A percentile compares a stretch with the other conserved stretches of the same genome.
Evolutionary conservation across 2,113 vertebrate genomes (phyloP).

Genomic region (Gobius niger): DNA sequence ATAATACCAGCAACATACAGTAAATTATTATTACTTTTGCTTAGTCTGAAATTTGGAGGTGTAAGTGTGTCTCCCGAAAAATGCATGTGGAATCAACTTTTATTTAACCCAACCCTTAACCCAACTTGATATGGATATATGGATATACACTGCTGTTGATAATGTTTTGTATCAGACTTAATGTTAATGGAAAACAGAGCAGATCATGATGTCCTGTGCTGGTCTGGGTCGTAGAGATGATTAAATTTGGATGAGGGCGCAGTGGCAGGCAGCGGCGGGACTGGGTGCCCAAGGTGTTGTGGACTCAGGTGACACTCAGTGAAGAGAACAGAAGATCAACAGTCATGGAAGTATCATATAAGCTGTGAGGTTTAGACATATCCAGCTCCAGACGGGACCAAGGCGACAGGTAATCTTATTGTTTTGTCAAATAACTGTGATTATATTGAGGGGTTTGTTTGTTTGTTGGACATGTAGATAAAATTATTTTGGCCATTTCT

Average conservation of each 20-base stretch:
- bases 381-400: constrained; percentile 10
- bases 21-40: no score
- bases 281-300: constrained; percentile 49
- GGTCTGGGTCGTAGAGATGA: constrained; percentile 18
- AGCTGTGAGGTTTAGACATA: constrained; percentile 36
- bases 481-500: no score
- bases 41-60: no score
- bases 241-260: constrained; percentile 70
- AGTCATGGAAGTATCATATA: constrained; percentile 53
- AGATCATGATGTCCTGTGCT: neutral
- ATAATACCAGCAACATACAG: no score
- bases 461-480: neutral
- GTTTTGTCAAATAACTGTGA: neutral
- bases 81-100: no score
- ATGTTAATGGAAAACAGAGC: neutral
- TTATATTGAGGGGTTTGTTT: neutral
- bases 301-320: constrained; percentile 67
- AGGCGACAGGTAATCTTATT: constrained; percentile 52
- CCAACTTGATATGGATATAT: no score
- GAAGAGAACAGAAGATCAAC: constrained; percentile 62
- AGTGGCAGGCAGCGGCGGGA: constrained; percentile 26
- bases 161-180: neutral
- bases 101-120: no score
- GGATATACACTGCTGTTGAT: neutral
- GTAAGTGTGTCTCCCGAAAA: no score